Base-by-base conservation (phyloP, 2,888 invertebrate genomes). In the Lepidocyrtoides sp. region DNA sequence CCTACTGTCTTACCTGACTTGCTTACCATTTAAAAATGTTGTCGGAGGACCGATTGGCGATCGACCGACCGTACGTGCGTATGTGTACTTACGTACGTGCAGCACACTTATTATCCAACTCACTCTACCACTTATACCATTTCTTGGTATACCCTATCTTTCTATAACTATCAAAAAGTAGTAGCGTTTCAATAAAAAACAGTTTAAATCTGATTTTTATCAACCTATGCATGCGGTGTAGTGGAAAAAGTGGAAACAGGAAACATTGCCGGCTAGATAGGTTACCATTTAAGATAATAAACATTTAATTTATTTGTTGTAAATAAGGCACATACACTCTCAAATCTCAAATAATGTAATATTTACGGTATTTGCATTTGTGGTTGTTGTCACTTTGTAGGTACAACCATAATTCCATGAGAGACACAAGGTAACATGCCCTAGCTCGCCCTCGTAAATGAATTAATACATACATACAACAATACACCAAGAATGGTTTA, bases 1-100 rank as follows among this genome's bases (percentile, higher is more conserved):
- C 90, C 90, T 90, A 79, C 90, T 85, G 83, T 89, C 89, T 89
- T 89, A 83, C 82, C 63, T 88, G 77, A 63, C 51, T 72, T 85
- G 54, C 63, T 69, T 89, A 83, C 60, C 57, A 81, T 89, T 89
- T 72, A 57, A 77, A 89, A 77, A 75, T 83, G 79, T 84, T 90
- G 79, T 79, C 84, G 66, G 84, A 85, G 84, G 84, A 69, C 90
- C 48, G 26, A 66, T 17, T 26, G 17, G 32, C 54, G n/a, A 54
- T 7, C 36, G 36, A 36, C 36, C 36, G 36, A 36, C 17, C n/a
- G 81, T 81, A 54, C 81, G 57, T 60, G 20, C 81, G 20, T 81
- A 60, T 36, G 36, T 79, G 54, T 32, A 17, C 2, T 44, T 17
- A 12, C 0, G 12, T 12, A 66, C n/a, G n/a, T 12, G 41, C 23